phyloP scores from a whole-genome alignment of 2,888 invertebrate genomes.

The Ctenicera cuprea region DNA sequence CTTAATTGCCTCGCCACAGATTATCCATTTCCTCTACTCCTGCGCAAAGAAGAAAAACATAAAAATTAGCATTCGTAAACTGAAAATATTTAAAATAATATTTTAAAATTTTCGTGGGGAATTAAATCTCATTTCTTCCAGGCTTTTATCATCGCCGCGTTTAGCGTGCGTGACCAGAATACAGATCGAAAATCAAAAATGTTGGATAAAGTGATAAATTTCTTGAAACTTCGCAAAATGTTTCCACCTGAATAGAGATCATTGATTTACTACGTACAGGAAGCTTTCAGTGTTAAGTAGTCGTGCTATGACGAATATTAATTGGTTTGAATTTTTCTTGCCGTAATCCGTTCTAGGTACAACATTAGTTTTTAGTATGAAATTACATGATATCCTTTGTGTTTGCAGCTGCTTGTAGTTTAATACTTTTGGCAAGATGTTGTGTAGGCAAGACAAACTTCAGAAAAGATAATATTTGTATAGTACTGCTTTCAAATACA shows the following conservation, averaged over 20 bases:
- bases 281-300: neutral
- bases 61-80: neutral
- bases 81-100: slow-evolving; percentile 20
- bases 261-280: neutral
- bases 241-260: slow-evolving; percentile 33
- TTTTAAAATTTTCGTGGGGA: slow-evolving; percentile 21
- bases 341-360: neutral
- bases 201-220: slow-evolving; percentile 49
- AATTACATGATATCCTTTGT: neutral
- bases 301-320: no score
- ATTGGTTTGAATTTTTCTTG: no score
- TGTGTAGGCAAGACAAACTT: slow-evolving; percentile 27
- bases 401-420: slow-evolving; percentile 25
- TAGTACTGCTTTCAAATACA: slow-evolving; percentile 30
- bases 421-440: slow-evolving; percentile 23
- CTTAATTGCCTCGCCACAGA: neutral
- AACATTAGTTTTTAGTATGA: neutral
- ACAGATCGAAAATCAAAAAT: slow-evolving; percentile 49
- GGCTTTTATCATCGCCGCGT: slow-evolving; percentile 35
- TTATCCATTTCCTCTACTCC: neutral
- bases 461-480: slow-evolving; percentile 34
- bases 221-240: slow-evolving; percentile 38
- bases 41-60: neutral
- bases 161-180: slow-evolving; percentile 46
- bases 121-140: slow-evolving; percentile 43